phyloP scores from a whole-genome alignment of 2,797 vertebrate genomes.

The Yasuhikotakia modesta region DNA sequence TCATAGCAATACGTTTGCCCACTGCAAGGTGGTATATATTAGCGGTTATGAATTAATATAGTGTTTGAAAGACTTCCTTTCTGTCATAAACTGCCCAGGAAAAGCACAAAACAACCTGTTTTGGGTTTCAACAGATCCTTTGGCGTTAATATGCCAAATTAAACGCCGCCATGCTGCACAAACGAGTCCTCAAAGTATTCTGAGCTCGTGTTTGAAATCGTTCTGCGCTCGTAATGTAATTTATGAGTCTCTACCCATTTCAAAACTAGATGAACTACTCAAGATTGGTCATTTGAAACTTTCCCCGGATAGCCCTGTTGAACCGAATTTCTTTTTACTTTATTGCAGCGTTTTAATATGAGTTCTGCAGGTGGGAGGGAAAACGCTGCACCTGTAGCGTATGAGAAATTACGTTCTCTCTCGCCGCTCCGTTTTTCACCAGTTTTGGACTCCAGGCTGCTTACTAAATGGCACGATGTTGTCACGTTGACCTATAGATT shows the following conservation, averaged over 20 bases:
- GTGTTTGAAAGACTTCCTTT: slow-evolving; percentile 19
- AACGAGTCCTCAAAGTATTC: slow-evolving; percentile 73
- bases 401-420: slow-evolving; percentile 57
- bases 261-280: slow-evolving; percentile 20
- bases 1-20: slow-evolving; percentile 23
- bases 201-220: slow-evolving; percentile 57
- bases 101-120: slow-evolving; percentile 8
- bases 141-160: slow-evolving; percentile 69
- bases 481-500: slow-evolving; percentile 68
- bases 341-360: slow-evolving; percentile 31
- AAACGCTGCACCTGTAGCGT: slow-evolving; percentile 40
- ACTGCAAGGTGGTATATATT: slow-evolving; percentile 13
- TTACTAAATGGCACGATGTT: slow-evolving; percentile 63
- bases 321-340: slow-evolving; percentile 32
- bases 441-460: slow-evolving; percentile 44
- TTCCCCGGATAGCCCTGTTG: slow-evolving; percentile 26
- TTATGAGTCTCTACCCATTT: slow-evolving; percentile 61
- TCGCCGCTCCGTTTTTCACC: slow-evolving; percentile 33
- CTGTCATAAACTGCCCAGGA: background rate
- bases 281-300: slow-evolving; percentile 22
- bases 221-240: slow-evolving; percentile 61
- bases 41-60: slow-evolving; percentile 11
- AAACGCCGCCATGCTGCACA: slow-evolving; percentile 71
- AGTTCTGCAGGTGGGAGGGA: slow-evolving; percentile 13
- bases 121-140: slow-evolving; percentile 11